Evolutionary conservation across 1,140 invertebrate genomes (phyloP), one percentile per base, ranked within the genome.

Genomic region (Dendroctonus ponderosae): DNA sequence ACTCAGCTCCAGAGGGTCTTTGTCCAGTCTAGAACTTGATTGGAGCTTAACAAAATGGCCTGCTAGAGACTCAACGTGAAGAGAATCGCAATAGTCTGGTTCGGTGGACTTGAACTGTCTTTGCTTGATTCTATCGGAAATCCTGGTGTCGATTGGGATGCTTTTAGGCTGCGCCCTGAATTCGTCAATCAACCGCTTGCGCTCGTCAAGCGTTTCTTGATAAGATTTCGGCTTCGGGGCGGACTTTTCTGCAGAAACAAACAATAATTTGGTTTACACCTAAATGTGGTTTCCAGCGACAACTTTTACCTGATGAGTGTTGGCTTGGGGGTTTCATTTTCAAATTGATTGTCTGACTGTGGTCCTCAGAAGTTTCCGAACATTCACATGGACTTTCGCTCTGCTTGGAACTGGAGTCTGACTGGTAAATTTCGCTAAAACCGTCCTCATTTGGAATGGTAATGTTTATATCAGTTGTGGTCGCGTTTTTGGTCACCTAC

Each of bases 121-220:
- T 9, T 46, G 62, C 56, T 62, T 75, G 41, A 75, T 75, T 57
- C 71, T 61, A 52, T 75, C 74, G 7, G 72, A 74, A 54, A 75
- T 75, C 66, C 74, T 59, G 7, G 74, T 74, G 48, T 75, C 66
- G 6, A 44, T 3, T 26, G 58, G 43, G 3, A 48, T 14, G 7
- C 53, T 43, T 40, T 8, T 48, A 5, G 56, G 54, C 41, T 51
- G 44, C 42, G 56, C 38, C 51, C 59, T 66, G n/a, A 61, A 62
- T 3, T 66, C 42, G 12, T 67, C 66, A 39, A 67, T 67, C 7
- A 48, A 7, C 43, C 58, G 52, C 15, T 46, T 43, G 9, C 14
- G 50, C 7, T 40, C 44, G 5, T 56, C 60, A 15, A 58, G 38
- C 5, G n/a, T 12, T 43, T 67, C 42, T 37, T 51, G 8, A 40